Percentiles rank a stretch among this genome's conserved stretches.
phyloP scores from a whole-genome alignment of 2,113 vertebrate species.

The Silurus glanis region DNA sequence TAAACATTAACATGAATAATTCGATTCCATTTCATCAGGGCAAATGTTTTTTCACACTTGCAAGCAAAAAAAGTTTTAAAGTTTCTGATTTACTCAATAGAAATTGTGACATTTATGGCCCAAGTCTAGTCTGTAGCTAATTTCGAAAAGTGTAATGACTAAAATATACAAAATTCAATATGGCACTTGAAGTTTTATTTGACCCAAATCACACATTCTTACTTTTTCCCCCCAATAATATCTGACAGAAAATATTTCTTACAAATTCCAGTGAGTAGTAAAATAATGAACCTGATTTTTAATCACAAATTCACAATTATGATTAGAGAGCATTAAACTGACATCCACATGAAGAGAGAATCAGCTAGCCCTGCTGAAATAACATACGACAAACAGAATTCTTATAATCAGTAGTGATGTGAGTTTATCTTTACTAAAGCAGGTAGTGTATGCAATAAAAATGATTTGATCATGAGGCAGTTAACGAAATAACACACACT shows the following conservation, averaged over 20 bases:
- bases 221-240: conserved; percentile 48
- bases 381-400: background rate
- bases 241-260: conserved; percentile 40
- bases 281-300: conserved; percentile 54
- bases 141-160: background rate
- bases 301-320: background rate
- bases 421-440: background rate
- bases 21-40: background rate
- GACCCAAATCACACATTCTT: conserved; percentile 64
- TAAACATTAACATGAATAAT: background rate
- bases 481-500: background rate
- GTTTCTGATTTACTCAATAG: background rate
- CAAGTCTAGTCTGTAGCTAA: background rate
- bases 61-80: background rate
- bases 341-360: conserved; percentile 8
- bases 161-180: conserved; percentile 34
- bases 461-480: conserved; percentile 13
- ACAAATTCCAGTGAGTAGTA: conserved; percentile 47
- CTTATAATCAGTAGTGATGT: background rate
- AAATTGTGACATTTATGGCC: background rate
- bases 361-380: background rate
- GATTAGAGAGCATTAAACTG: background rate
- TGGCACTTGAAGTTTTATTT: conserved; percentile 75
- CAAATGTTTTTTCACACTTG: background rate
- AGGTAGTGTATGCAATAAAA: background rate